These are phyloP conservation scores for Pseudochirops corinnae DNA, from an alignment of 2,797 vertebrate genomes.

Conservation along the genomic window DNA sequence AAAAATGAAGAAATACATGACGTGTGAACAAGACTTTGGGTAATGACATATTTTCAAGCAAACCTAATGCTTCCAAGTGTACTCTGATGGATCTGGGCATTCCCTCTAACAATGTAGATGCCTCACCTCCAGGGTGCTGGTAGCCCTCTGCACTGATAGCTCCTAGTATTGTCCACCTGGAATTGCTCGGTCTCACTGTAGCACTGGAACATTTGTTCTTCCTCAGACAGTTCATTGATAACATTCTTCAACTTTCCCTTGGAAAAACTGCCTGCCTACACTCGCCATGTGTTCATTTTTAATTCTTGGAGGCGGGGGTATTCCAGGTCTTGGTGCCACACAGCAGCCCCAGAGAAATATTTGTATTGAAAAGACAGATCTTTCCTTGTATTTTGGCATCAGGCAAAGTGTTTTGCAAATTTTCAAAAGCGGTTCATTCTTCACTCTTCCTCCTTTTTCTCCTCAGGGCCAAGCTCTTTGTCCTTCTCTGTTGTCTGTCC, in stretches of 20 bases:
- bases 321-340: neutral
- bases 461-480: neutral
- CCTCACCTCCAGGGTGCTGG: neutral
- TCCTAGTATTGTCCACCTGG: neutral
- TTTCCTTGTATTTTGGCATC: neutral
- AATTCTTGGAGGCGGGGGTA: neutral
- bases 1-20: neutral
- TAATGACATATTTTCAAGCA: neutral
- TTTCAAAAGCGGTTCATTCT: neutral
- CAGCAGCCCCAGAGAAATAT: neutral
- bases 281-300: neutral
- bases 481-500: neutral
- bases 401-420: neutral
- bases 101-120: neutral
- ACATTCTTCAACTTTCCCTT: neutral
- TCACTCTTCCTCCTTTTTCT: neutral
- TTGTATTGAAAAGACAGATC: neutral
- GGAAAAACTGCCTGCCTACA: neutral
- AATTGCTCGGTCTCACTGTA: neutral
- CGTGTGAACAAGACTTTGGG: neutral
- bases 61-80: neutral
- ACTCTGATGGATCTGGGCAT: neutral
- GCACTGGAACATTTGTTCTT: neutral
- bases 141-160: neutral
- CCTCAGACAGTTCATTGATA: neutral